A percentile compares a stretch with the other conserved stretches of the same genome.
phyloP scores from a whole-genome alignment of 2,888 invertebrate genomes.

The Perizoma affinitatum region DNA sequence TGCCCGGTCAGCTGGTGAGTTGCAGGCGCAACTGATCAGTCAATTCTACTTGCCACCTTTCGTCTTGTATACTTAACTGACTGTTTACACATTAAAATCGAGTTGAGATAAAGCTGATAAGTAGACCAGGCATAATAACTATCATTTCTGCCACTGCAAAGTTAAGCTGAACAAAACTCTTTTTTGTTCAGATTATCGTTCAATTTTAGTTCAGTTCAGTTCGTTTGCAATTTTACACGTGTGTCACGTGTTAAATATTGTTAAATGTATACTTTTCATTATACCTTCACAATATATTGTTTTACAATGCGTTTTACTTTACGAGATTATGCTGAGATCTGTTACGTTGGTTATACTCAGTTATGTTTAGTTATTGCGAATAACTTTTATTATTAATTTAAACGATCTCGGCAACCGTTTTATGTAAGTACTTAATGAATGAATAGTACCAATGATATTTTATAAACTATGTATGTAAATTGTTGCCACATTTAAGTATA shows the following conservation, averaged over 20 bases:
- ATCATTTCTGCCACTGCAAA: no score
- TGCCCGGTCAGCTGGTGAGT: no score
- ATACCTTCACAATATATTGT: background rate
- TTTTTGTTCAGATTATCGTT: no score
- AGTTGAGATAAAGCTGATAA: no score
- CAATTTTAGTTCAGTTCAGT: background rate
- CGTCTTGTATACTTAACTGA: no score
- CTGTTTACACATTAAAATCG: no score
- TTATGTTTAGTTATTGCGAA: conserved; percentile 13
- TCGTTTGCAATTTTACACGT: conserved; percentile 2
- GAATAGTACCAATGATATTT: conserved; percentile 12
- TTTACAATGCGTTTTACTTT: background rate
- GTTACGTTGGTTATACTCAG: conserved; percentile 9
- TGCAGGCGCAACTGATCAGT: no score
- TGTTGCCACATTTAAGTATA: conserved; percentile 8
- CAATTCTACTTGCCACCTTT: no score
- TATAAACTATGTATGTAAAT: conserved; percentile 9
- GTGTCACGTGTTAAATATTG: background rate
- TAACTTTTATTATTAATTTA: conserved; percentile 12
- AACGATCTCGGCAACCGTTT: conserved; percentile 21
- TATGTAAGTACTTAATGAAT: conserved; percentile 22
- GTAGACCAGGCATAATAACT: no score
- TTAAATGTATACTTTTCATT: background rate
- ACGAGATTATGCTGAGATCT: conserved; percentile 27
- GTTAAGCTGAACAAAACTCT: no score